Conservation (phyloP, 2,888 invertebrate genomes). For the Acheta domesticus region DNA sequence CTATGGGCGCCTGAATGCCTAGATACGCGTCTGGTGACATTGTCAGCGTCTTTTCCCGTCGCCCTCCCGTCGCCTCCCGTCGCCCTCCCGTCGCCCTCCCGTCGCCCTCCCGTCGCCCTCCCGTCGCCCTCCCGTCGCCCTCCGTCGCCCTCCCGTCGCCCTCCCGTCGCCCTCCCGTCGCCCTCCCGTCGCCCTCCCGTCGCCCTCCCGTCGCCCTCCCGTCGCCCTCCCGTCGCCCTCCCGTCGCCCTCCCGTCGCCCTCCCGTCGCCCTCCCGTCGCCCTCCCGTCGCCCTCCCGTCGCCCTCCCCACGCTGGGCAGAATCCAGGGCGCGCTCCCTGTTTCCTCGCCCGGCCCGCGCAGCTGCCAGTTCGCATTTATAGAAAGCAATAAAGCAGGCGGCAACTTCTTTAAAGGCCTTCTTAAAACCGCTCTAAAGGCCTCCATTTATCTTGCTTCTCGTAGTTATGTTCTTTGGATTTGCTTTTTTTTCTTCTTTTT, state of each 20-base stretch:
- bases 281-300: neutral
- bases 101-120: neutral
- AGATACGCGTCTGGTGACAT: no score
- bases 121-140: neutral
- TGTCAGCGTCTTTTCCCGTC: no score
- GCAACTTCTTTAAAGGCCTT: neutral
- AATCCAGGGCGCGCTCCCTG: neutral
- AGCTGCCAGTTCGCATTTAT: neutral
- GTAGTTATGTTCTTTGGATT: neutral
- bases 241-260: no score
- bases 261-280: no score
- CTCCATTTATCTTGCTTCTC: neutral
- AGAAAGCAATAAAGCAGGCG: slow-evolving; percentile 7
- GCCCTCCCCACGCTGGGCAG: no score
- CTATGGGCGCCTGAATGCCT: no score
- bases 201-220: neutral
- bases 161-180: neutral
- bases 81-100: neutral
- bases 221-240: no score
- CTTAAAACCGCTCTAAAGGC: neutral
- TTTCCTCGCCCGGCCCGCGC: neutral
- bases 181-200: neutral
- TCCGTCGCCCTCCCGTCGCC: neutral
- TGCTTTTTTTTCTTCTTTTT: neutral
- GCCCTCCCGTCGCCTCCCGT: neutral